These are phyloP conservation scores for Chrysemys picta DNA, from an alignment of 2,113 vertebrate genomes.

Conservation along the genomic window DNA sequence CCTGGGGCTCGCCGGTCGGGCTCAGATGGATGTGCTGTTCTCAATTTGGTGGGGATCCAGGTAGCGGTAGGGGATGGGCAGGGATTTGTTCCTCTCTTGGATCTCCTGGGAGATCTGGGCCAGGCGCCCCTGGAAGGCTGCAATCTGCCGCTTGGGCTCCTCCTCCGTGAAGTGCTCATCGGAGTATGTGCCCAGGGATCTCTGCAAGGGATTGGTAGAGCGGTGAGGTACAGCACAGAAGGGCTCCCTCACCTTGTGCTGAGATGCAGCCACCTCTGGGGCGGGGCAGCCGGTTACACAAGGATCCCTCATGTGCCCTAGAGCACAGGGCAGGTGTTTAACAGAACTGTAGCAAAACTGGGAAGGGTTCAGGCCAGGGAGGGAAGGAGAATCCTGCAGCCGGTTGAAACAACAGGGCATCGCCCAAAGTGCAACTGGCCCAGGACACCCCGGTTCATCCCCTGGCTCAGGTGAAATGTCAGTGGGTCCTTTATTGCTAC, in stretches of 20 bases:
- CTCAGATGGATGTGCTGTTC: slow-evolving; percentile 84
- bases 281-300: no score
- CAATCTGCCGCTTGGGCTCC: slow-evolving; percentile 68
- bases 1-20: neutral
- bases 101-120: slow-evolving; percentile 76
- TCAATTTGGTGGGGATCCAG: slow-evolving; percentile 77
- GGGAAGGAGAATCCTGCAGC: no score
- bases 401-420: no score
- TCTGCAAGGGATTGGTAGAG: slow-evolving; percentile 52
- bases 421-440: no score
- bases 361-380: no score
- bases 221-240: neutral
- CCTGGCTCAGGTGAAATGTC: no score
- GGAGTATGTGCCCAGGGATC: slow-evolving; percentile 81
- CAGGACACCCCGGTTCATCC: no score
- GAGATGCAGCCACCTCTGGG: neutral
- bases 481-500: no score
- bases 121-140: slow-evolving; percentile 75
- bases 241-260: neutral
- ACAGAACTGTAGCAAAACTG: no score
- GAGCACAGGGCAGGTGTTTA: neutral
- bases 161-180: slow-evolving; percentile 78
- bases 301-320: neutral
- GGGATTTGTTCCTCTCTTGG: slow-evolving; percentile 70
- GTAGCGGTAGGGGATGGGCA: slow-evolving; percentile 80